phyloP scores from a whole-genome alignment of 2,888 invertebrate genomes.

The Phortica magna region DNA sequence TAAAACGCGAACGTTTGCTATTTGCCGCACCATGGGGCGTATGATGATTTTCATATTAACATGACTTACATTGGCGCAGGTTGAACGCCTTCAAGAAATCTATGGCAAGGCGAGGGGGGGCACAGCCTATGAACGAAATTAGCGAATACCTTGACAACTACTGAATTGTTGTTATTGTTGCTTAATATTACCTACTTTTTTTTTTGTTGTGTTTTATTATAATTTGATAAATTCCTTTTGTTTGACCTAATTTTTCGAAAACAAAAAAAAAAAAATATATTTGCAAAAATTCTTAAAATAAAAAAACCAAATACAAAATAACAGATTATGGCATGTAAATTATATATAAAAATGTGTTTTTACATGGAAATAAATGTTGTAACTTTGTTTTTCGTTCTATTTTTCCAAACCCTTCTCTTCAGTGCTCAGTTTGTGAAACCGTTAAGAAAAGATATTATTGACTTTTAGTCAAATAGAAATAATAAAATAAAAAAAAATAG shows the following conservation, averaged over 20 bases:
- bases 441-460: no score
- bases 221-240: constrained; percentile 19
- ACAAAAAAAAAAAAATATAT: constrained; percentile 1
- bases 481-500: no score
- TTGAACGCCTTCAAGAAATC: background rate
- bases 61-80: constrained; percentile 55
- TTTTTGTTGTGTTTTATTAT: constrained; percentile 1
- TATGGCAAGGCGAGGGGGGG: background rate
- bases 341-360: background rate
- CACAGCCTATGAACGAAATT: background rate
- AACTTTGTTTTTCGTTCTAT: no score
- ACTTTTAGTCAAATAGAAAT: no score
- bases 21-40: constrained; percentile 23
- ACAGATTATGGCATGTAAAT: background rate
- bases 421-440: no score
- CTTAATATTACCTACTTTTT: background rate
- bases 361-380: background rate
- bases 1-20: constrained; percentile 12
- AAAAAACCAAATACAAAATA: background rate
- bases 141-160: background rate
- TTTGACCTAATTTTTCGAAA: constrained; percentile 21
- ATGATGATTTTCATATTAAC: constrained; percentile 37
- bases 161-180: constrained; percentile 7
- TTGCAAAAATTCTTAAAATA: background rate
- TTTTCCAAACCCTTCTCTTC: no score